These are phyloP conservation scores for Falco rusticolus DNA, from an alignment of 2,797 vertebrate species.

Conservation along the genomic window DNA sequence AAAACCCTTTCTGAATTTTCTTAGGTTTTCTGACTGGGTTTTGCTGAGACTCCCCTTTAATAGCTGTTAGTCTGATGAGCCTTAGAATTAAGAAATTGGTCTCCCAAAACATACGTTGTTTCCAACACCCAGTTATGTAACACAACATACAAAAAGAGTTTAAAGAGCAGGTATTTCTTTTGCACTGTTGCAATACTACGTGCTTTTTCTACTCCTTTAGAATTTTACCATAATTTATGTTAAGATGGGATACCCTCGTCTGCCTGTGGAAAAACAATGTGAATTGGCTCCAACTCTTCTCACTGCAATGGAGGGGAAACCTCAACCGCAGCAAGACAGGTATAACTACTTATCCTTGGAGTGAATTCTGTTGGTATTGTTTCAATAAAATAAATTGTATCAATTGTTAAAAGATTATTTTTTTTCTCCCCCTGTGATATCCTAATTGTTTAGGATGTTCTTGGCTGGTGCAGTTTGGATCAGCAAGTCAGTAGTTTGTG, in stretches of 20 bases:
- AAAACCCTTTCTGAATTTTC: not conserved
- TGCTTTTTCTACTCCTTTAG: slow-evolving; percentile 72
- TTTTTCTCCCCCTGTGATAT: not conserved
- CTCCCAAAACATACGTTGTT: not conserved
- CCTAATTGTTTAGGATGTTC: not conserved
- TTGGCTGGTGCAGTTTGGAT: not conserved
- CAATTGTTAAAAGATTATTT: not conserved
- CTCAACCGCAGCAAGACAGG: slow-evolving; percentile 98
- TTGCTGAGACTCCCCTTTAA: not conserved
- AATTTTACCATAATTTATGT: slow-evolving; percentile 99
- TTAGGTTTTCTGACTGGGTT: not conserved
- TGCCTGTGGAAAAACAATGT: slow-evolving; percentile 94
- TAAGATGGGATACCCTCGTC: slow-evolving; percentile 97
- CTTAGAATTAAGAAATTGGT: not conserved
- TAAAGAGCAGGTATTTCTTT: not conserved
- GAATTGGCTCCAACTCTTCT: slow-evolving; percentile 95
- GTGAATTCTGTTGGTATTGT: not conserved
- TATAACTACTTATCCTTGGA: slow-evolving; percentile 51
- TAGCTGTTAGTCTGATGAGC: not conserved
- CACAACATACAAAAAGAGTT: not conserved
- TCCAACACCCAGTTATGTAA: not conserved
- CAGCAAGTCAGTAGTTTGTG: not conserved
- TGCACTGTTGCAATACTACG: not conserved
- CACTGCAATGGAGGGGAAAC: slow-evolving; percentile 98
- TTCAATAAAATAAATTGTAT: not conserved